Evolutionary conservation across 2,113 vertebrate genomes (phyloP), one percentile per base, ranked within the genome.

Genomic region (Sitta europaea): DNA sequence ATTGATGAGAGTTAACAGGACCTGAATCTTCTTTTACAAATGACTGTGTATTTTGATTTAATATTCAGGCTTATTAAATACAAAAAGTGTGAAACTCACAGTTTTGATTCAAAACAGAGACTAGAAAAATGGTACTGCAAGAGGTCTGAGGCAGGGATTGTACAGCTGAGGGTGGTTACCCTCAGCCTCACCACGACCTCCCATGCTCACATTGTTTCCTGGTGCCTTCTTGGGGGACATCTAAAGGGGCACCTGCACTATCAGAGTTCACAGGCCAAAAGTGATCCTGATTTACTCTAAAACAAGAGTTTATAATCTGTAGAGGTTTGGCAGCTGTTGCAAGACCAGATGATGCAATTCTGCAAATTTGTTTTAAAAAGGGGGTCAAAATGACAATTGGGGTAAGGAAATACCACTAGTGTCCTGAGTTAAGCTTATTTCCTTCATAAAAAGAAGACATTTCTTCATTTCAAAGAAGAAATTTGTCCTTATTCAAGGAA

Each of bases 1-100:
- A 80, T 4, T 77, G 88, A 91, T 61, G 58, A 75, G 86, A 92
- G n/a, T 72, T 92, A 94, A 93, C 82, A 94, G 65, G 85, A 63
- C 59, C 53, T 38, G 81, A 57, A 59, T 84, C 85, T 86, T 88
- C 82, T 88, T 86, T 92, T 43, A 84, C 58, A 71, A 91, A 28
- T 79, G 90, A 85, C 85, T 80, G 29, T 75, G 79, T 59, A 72
- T 94, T 96, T 88, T 82, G 68, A 93, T 95, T 93, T 84, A 84
- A 94, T 90, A 86, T 92, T 96, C 83, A 86, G 76, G 28, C 33
- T 63, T 76, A 76, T 82, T 79, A 75, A 57, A 90, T 55, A 43
- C 42, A 66, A 36, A 36, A 88, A 90, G 59, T 47, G 36, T 83
- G 80, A 93, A 96, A 78, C 36, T 84, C 66, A 33, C 17, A 42